Evolutionary conservation across 2,113 vertebrate species (phyloP), one percentile per base, ranked within the genome.

Genomic region (Sylvilagus bachmani): DNA sequence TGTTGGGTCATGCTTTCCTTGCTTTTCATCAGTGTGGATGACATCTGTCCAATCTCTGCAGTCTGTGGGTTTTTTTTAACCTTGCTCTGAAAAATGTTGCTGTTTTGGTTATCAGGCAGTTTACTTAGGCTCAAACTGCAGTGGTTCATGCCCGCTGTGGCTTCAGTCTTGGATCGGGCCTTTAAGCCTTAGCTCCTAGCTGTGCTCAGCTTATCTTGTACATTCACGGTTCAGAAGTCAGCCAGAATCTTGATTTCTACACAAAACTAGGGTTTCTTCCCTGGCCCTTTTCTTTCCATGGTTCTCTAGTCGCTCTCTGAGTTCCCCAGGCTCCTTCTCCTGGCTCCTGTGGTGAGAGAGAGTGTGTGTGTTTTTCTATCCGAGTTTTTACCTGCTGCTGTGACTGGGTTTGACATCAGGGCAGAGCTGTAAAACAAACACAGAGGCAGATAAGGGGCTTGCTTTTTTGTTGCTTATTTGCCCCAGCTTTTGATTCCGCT

Each of bases 331-430:
- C 21, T 89, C n/a, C 27, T 89, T 36, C 6, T 17, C 6, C 44
- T 67, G 27, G 25, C 51, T 80, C 64, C 55, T 49, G 29, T 25
- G 90, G 9, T 44, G 66, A 73, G 81, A 78, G 92, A n/a, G 51
- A 78, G 92, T 27, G 51, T 79, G 64, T 89, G 19, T 31, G 31
- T 38, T 96, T 81, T 77, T 58, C 90, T 89, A 7, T 81, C n/a
- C 49, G 1, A 58, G 49, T 62, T 71, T 7, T 31, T 44, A 70
- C 81, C 71, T 88, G 86, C 66, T 44, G 6, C 33, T 70, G 17
- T 82, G 58, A 75, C 36, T 78, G 24, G 64, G 25, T 64, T 73
- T 92, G 64, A 69, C 86, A 71, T 80, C 77, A 64, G 29, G 62
- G 51, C 8, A 67, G 38, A 66, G n/a, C 71, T 85, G 29, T 66